Evolutionary conservation across 2,888 invertebrate genomes (phyloP), one percentile per base, ranked within the genome.

Genomic region (Rhogogaster chlorosoma): DNA sequence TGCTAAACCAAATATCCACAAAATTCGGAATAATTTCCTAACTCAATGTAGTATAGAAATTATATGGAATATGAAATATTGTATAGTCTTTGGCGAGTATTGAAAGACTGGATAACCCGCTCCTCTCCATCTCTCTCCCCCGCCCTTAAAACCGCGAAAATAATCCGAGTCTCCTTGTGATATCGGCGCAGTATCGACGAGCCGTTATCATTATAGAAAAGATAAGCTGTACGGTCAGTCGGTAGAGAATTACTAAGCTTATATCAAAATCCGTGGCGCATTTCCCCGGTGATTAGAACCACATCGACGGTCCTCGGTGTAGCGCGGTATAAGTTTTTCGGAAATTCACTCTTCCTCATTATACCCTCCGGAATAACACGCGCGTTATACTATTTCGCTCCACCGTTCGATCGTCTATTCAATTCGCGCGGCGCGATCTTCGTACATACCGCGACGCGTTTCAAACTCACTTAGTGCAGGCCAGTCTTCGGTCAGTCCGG

Each of bases 401-500:
- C 1, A n/a, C 53, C 53, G 53, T 53, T 53, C 6, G 5, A 53
- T 45, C 45, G 45, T 57, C 22, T 57, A 61, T 26, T 61, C 22
- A 61, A 61, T 61, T 32, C 67, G 67, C 32, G 32, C 29, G 15
- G 6, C 67, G 32, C 67, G 6, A 64, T 15, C 32, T 26, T 6
- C 67, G n/a, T 53, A 32, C 67, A 2, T 42, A 42, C 42, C 12
- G 67, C 32, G 6, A 6, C 67, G 67, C 15, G 67, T 67, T 67
- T 32, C 10, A 32, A 67, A 67, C 67, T 67, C 12, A 32, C 29
- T 26, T n/a, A n/a, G n/a, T n/a, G n/a, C n/a, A n/a, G n/a, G 26
- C 12, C 67, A 18, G 15, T 61, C 38, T n/a, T 42, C 38, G n/a
- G 71, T 73, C 71, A 73, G 71, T 73, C 42, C 38, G 38, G 71